Conservation (phyloP, 2,113 vertebrate species). For the Pan paniscus region DNA sequence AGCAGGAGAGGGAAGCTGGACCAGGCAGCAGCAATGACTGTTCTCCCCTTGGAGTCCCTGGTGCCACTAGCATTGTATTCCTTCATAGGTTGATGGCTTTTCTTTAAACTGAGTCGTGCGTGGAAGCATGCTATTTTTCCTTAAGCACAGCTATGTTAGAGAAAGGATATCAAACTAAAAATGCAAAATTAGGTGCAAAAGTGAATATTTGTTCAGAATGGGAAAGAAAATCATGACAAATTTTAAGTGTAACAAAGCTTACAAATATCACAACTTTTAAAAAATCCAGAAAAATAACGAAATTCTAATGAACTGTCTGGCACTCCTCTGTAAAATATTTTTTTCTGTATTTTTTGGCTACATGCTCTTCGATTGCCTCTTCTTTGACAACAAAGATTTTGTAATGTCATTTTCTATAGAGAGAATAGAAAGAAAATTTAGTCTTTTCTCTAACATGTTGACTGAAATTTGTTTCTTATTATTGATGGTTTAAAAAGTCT, state of each 20-base stretch:
- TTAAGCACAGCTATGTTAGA: background rate
- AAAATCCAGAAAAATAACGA: background rate
- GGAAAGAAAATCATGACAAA: background rate
- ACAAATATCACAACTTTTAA: background rate
- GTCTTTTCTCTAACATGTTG: conserved; percentile 17
- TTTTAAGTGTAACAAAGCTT: background rate
- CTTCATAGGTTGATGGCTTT: background rate
- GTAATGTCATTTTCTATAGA: background rate
- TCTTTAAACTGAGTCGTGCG: too few species aligned
- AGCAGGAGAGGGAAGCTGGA: background rate
- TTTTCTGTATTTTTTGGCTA: background rate
- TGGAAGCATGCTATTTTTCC: background rate
- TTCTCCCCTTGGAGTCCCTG: background rate
- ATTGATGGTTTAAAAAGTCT: conserved; percentile 2
- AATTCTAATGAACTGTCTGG: conserved; percentile 23
- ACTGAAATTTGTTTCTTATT: background rate
- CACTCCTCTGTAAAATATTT: background rate
- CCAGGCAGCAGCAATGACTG: background rate
- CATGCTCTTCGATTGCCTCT: background rate
- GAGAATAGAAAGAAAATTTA: conserved; percentile 40
- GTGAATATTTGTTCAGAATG: background rate
- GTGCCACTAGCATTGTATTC: background rate
- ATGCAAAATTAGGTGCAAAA: background rate
- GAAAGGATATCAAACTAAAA: background rate
- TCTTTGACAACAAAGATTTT: conserved; percentile 24